Base-by-base conservation (phyloP, 53 echinoderm and acorn worm species). In the Hippasteria phrygiana region DNA sequence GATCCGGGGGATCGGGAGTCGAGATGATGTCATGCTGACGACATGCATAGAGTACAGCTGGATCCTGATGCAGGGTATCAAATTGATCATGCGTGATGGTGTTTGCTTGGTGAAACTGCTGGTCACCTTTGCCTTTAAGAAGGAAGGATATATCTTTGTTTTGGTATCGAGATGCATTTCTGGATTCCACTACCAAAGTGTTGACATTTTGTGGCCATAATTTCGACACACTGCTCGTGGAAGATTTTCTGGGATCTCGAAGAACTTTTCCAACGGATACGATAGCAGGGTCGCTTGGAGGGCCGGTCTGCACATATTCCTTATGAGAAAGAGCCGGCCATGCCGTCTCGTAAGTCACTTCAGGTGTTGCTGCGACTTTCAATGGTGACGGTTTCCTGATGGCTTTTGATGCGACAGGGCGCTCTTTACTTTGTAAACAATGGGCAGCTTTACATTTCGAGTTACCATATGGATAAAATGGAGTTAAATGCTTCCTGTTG, bases 21-120 rank as follows among this genome's bases (percentile, higher is more conserved):
- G 48, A 17, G 34, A 18, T 79, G 16, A 24, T 8, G 12, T 39
- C 62, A 29, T 59, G 10, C n/a, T 39, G 39, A 38, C 62, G 59
- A 53, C 56, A 62, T 28, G 79, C 79, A 22, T 56, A 56, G n/a
- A 79, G 38, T 41, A 79, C 59, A 22, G 79, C 79, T 22, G 79
- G 79, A 41, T 79, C 79, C 40, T 79, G 55, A 59, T 59, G 40
- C 39, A 62, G 3, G 1, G 62, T 41, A 39, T 33, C 76, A 28
- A 53, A 33, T 20, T 29, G 18, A 1, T 43, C 20, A 18, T 13
- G 43, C 16, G 43, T 42, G 46, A 11, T 74, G 32, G 20, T 76
- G 17, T 50, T 47, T n/a, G 20, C 33, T 16, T 76, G 50, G 29
- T 28, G 31, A 9, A 18, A 17, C 34, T 2, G 53, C 31, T 76